Evolutionary conservation across 2,888 invertebrate genomes (phyloP).

Genomic region (Oasisia sp.): DNA sequence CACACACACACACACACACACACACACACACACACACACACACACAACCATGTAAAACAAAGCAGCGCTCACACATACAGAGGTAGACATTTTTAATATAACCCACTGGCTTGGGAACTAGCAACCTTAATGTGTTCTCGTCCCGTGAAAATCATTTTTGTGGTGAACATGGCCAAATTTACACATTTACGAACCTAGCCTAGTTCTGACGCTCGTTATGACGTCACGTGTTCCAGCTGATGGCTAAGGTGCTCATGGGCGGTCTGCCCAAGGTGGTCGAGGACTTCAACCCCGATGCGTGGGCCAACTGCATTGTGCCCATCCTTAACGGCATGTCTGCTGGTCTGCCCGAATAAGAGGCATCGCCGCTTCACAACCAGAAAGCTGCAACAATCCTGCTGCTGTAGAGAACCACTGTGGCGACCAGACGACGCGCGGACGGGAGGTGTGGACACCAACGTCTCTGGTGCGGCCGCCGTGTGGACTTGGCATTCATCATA

Average conservation of each 20-base stretch:
- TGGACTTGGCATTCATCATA: not conserved
- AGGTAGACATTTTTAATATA: not conserved
- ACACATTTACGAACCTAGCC: not conserved
- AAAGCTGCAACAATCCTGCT: not conserved
- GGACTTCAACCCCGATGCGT: conserved; percentile 19
- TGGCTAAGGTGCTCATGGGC: not conserved
- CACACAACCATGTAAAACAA: not conserved
- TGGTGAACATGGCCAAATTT: no score
- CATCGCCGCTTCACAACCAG: not conserved
- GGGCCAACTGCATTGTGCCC: conserved; percentile 19
- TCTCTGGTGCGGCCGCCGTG: not conserved
- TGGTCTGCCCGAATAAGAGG: not conserved
- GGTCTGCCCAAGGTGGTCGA: conserved; percentile 19
- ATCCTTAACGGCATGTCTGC: not conserved
- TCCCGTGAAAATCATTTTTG: no score
- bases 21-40: no score
- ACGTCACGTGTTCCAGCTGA: not conserved
- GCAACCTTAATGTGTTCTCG: no score
- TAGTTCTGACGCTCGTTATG: not conserved
- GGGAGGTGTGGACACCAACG: not conserved
- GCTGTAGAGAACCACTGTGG: not conserved
- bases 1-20: no score
- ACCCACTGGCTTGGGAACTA: no score
- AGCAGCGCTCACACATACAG: not conserved
- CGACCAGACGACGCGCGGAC: not conserved